A percentile compares a stretch with the other conserved stretches of the same genome.
phyloP scores from a whole-genome alignment of 2,113 vertebrate species.

The Ceyx cyanopectus region DNA sequence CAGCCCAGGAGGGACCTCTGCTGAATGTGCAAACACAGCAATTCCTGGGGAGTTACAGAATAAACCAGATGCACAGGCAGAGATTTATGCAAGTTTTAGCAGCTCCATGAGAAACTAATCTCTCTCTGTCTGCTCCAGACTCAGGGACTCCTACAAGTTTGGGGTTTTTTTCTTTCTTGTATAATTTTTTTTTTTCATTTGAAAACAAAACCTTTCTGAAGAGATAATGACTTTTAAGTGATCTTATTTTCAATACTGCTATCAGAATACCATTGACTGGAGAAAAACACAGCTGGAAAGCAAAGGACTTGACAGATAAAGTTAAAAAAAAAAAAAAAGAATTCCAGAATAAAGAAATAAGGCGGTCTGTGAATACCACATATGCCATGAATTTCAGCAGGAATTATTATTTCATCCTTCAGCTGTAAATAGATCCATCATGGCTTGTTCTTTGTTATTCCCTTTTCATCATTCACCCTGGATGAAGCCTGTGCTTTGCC shows the following conservation, averaged over 20 bases:
- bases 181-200: not conserved
- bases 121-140: not conserved
- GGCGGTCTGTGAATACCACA: conserved; percentile 20
- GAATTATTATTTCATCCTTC: conserved; percentile 56
- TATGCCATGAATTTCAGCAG: conserved; percentile 47
- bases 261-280: not conserved
- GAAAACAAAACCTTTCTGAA: not conserved
- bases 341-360: conserved; percentile 7
- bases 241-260: not conserved
- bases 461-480: not conserved
- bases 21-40: not conserved
- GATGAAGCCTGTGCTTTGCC: not conserved
- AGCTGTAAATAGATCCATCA: conserved; percentile 64
- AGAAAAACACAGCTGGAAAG: not conserved
- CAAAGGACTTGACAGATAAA: conserved; percentile 15
- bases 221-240: not conserved
- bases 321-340: not conserved
- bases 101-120: not conserved
- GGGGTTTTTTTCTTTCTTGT: not conserved
- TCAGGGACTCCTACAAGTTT: not conserved
- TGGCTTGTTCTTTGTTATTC: conserved; percentile 44
- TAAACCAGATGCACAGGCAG: not conserved
- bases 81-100: not conserved
- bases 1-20: not conserved
- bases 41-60: not conserved